These are phyloP conservation scores for Lerista edwardsae DNA, from an alignment of 2,797 vertebrate genomes.

Conservation along the genomic window DNA sequence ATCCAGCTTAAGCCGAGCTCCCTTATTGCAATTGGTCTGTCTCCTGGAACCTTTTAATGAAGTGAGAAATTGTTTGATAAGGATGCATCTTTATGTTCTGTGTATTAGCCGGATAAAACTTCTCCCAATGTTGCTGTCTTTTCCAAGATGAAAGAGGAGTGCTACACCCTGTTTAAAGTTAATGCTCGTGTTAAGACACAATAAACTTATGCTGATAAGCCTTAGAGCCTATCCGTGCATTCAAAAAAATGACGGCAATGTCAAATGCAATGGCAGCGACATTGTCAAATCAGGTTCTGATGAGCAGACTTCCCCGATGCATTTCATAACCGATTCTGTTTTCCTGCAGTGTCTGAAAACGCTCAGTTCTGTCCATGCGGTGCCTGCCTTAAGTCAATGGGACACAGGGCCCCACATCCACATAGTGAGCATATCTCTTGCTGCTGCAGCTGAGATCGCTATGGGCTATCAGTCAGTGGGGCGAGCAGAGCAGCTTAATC, in stretches of 20 bases:
- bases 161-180: not conserved
- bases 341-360: too few relatives aligned
- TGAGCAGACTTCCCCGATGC: not conserved
- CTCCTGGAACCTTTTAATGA: not conserved
- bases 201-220: not conserved
- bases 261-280: too few relatives aligned
- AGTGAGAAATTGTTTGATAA: conserved; percentile 11
- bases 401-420: too few relatives aligned
- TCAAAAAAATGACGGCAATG: not conserved
- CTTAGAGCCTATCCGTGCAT: not conserved
- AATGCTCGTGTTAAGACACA: not conserved
- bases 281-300: not conserved
- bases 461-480: too few relatives aligned
- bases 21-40: not conserved
- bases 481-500: too few relatives aligned
- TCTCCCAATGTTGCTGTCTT: not conserved
- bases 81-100: not conserved
- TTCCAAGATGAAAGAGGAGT: conserved; percentile 5
- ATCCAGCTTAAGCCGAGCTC: not conserved
- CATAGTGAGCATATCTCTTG: too few relatives aligned
- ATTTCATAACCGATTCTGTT: not conserved
- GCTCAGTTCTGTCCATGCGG: too few relatives aligned
- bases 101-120: not conserved
- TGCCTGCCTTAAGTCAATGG: too few relatives aligned
- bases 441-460: too few relatives aligned